Base-by-base conservation (phyloP, 2,797 vertebrate species). In the Tiaroga cobitis region DNA sequence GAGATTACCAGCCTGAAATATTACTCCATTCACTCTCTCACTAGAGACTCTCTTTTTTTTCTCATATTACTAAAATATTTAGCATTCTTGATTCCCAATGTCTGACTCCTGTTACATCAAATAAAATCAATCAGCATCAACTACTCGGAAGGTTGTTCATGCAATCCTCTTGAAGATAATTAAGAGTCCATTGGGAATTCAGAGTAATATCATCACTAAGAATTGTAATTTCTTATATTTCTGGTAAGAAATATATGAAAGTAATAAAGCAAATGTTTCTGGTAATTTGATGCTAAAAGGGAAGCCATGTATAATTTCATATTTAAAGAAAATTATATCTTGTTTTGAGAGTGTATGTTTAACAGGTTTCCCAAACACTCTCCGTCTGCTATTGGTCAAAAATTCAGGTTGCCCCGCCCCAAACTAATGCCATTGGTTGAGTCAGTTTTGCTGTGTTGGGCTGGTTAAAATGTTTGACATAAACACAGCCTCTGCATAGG, bases 1-100 rank as follows among this genome's bases (percentile, higher is more conserved):
- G 39, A 65, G 26, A 83, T 65, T 83, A 65, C 29, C 43, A 68
- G 10, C 6, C 18, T 77, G 63, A 84, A 43, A 84, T 77, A 78
- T 69, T 78, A 69, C 37, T 69, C 29, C 18, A 56, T 59, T 41
- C 13, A n/a, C 26, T 32, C 39, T 46, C 11, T 32, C 3, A 75
- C 61, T 37, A 32, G 63, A 43, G 11, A 24, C 49, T 59, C 43
- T 83, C 3, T 6, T 39, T 29, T 82, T 75, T 51, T 34, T 34
- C 59, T 51, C 21, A 39, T 51, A 51, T 83, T 83, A 76, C 16
- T 39, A 46, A 49, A 76, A 65, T 65, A 75, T 76, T 83, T 67
- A 39, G 72, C 61, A 11, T 54, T 83, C 21, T 34, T 67, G 29
- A 74, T 61, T 63, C 41, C 9, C 49, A 65, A 67, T 76, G n/a